Conservation (phyloP, 2,113 vertebrate species). For the Poeciliopsis occidentalis region DNA sequence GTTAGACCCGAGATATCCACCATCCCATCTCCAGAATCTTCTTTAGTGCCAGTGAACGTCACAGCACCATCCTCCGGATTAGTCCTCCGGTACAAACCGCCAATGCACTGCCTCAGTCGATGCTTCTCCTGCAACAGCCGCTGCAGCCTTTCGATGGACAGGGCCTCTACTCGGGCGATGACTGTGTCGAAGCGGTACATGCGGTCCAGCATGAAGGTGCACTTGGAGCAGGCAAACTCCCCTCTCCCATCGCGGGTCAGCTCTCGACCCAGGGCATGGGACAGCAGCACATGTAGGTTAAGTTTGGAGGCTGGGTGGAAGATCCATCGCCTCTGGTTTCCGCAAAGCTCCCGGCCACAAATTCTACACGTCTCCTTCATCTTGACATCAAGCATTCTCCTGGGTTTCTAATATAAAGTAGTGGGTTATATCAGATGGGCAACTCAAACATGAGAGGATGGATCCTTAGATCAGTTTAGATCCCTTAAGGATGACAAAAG, state of each 20-base stretch:
- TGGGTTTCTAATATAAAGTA: conserved; percentile 1
- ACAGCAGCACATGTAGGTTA: conserved; percentile 92
- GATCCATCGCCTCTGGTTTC: conserved; percentile 97
- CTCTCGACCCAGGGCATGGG: conserved; percentile 89
- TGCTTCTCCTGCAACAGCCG: conserved; percentile 92
- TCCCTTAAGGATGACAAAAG: not conserved
- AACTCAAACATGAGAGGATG: not conserved
- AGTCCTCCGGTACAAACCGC: conserved; percentile 86
- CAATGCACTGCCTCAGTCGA: conserved; percentile 89
- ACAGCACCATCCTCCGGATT: conserved; percentile 74
- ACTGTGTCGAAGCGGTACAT: conserved; percentile 96
- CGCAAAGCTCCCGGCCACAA: conserved; percentile 92
- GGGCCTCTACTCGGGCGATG: conserved; percentile 93
- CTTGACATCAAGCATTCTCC: conserved; percentile 75
- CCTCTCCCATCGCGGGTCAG: conserved; percentile 88
- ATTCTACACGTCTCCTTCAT: conserved; percentile 94
- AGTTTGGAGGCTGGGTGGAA: conserved; percentile 92
- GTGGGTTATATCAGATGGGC: not conserved
- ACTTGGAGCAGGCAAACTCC: conserved; percentile 98
- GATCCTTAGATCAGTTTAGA: conserved; percentile 3
- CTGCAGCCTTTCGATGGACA: conserved; percentile 93
- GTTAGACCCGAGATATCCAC: conserved; percentile 85
- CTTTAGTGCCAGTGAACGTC: not conserved
- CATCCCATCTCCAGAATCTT: conserved; percentile 68
- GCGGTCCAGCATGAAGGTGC: conserved; percentile 95